Percentiles rank a stretch among this genome's conserved stretches.
Evolutionary conservation across 92 coral and sea anemone genomes (phyloP).

Genomic region (Zoanthus sociatus): DNA sequence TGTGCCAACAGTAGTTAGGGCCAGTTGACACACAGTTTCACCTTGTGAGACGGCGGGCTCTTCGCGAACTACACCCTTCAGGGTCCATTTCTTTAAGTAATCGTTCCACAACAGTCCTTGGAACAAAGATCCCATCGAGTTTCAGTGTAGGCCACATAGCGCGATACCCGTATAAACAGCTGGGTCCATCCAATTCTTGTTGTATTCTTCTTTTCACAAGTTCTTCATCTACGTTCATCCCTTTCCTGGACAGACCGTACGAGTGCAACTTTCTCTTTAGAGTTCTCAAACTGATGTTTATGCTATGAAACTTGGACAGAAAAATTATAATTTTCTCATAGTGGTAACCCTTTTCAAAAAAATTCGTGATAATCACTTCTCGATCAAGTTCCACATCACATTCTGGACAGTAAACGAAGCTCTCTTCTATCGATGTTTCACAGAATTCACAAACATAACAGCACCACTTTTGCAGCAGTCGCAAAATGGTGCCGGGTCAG

Average conservation of each 20-base stretch:
- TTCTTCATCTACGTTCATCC: not conserved
- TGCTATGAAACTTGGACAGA: not conserved
- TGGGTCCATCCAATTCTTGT: conserved; percentile 10
- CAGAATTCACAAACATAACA: conserved; percentile 22
- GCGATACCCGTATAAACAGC: not conserved
- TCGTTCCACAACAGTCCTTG: too few species aligned
- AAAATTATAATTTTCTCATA: not conserved
- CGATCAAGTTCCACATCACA: conserved; percentile 22
- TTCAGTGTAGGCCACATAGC: too few species aligned
- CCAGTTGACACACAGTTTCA: conserved; percentile 14
- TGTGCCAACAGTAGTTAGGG: conserved; percentile 15
- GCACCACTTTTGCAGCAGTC: conserved; percentile 28
- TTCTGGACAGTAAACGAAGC: conserved; percentile 25
- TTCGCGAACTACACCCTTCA: not conserved
- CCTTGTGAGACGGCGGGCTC: conserved; percentile 12
- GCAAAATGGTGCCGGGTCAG: conserved; percentile 17
- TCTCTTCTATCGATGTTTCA: conserved; percentile 17
- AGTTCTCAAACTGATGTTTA: not conserved
- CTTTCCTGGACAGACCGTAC: not conserved
- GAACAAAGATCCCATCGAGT: too few species aligned
- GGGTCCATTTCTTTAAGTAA: not conserved
- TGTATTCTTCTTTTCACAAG: not conserved
- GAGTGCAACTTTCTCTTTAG: not conserved
- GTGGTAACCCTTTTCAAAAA: conserved; percentile 1
- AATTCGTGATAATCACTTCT: conserved; percentile 19